Conservation (phyloP, 2,888 invertebrate genomes). For the Epinotia demarniana region DNA sequence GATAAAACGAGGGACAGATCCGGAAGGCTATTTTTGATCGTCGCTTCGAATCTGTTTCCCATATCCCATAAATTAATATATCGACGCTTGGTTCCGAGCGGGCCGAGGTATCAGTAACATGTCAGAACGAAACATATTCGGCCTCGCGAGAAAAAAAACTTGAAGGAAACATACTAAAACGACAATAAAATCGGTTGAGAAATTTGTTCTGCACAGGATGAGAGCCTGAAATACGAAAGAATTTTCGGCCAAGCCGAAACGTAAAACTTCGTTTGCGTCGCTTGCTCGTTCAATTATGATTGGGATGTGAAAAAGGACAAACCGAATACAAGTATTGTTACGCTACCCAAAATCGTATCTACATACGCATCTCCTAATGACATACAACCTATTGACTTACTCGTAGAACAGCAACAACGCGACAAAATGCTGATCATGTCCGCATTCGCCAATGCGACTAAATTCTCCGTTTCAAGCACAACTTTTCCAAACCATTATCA, state of each 20-base stretch:
- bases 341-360: not conserved
- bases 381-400: conserved; percentile 11
- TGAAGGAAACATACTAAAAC: no score
- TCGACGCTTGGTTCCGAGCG: not conserved
- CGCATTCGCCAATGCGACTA: not conserved
- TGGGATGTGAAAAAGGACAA: not conserved
- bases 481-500: conserved; percentile 3
- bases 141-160: no score
- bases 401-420: not conserved
- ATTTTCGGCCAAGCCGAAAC: no score
- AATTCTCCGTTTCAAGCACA: conserved; percentile 2
- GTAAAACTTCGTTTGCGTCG: no score
- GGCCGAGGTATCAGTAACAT: not conserved
- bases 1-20: conserved; percentile 7
- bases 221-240: no score
- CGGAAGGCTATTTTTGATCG: not conserved
- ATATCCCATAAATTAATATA: not conserved
- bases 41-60: not conserved
- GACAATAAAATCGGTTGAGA: no score
- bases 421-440: conserved; percentile 1
- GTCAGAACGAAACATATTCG: not conserved
- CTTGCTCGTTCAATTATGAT: no score
- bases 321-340: not conserved
- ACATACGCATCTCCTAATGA: not conserved
- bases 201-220: no score